Percentiles rank a stretch among this genome's conserved stretches.
Evolutionary conservation across 2,797 vertebrate species (phyloP).

Genomic region (Lagocephalus sceleratus): DNA sequence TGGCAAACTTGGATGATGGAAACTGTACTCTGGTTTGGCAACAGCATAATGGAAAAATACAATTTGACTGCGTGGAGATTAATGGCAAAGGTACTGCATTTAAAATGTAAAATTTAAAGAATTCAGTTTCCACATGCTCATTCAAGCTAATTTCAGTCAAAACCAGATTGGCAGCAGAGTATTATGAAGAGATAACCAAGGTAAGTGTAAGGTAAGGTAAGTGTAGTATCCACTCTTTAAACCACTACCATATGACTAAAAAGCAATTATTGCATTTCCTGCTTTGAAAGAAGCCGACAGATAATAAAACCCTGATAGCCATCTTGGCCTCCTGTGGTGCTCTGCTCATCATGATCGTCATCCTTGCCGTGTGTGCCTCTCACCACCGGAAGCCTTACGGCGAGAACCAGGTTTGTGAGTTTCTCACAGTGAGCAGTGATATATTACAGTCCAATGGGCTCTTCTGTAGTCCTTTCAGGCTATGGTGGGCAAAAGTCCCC

Average conservation of each 20-base stretch:
- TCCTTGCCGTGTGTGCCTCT: conserved; percentile 60
- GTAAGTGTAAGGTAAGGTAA: conserved; percentile 36
- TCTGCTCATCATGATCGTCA: conserved; percentile 71
- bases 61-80: conserved; percentile 22
- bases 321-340: conserved; percentile 74
- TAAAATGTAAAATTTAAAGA: neutral
- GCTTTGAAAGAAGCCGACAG: conserved; percentile 22
- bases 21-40: conserved; percentile 37
- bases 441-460: neutral
- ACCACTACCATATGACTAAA: too few relatives aligned
- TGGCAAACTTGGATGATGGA: conserved; percentile 12
- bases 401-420: conserved; percentile 71
- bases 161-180: neutral
- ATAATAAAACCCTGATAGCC: conserved; percentile 65
- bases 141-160: conserved; percentile 40
- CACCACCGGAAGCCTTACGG: conserved; percentile 70
- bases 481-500: too few relatives aligned
- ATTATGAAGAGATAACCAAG: conserved; percentile 43
- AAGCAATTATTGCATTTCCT: neutral
- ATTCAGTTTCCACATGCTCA: neutral
- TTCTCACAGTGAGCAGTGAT: too few relatives aligned
- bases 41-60: fast-evolving
- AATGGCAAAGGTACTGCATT: conserved; percentile 35
- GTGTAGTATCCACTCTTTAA: too few relatives aligned
- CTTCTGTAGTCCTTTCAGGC: too few relatives aligned